phyloP scores from a whole-genome alignment of 2,797 vertebrate genomes.

The Odontamblyopus rebecca region DNA sequence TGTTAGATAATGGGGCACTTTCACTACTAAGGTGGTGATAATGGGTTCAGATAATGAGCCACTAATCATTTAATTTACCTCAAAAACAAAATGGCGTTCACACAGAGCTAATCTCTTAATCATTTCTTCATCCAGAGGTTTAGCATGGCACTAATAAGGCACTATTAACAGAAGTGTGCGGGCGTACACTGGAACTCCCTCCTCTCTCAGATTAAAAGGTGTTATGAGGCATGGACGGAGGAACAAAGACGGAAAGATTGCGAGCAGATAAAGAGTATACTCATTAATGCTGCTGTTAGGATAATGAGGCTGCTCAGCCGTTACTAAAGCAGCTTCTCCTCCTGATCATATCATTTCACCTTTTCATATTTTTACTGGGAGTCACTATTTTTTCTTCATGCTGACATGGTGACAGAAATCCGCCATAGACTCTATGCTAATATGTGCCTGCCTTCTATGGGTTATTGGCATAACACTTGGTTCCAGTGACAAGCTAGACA shows the following conservation, averaged over 20 bases:
- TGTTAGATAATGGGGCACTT: slow-evolving; percentile 70
- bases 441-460: slow-evolving; percentile 3
- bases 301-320: slow-evolving; percentile 61
- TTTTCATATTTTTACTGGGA: slow-evolving; percentile 29
- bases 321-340: slow-evolving; percentile 31
- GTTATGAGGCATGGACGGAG: slow-evolving; percentile 54
- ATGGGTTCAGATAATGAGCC: slow-evolving; percentile 73
- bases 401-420: slow-evolving; percentile 9
- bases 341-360: slow-evolving; percentile 29
- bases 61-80: slow-evolving; percentile 73
- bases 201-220: slow-evolving; percentile 62
- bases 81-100: slow-evolving; percentile 64
- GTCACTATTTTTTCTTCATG: background rate
- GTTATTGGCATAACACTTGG: slow-evolving; percentile 6
- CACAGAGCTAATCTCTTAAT: slow-evolving; percentile 70
- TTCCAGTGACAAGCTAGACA: slow-evolving; percentile 11
- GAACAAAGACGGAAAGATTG: slow-evolving; percentile 62
- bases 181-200: slow-evolving; percentile 38
- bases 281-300: slow-evolving; percentile 56
- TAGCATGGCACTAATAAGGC: slow-evolving; percentile 62
- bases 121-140: slow-evolving; percentile 60
- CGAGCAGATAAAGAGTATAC: slow-evolving; percentile 62
- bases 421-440: slow-evolving; percentile 7
- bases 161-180: slow-evolving; percentile 38
- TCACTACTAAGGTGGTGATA: slow-evolving; percentile 68